A percentile compares a stretch with the other conserved stretches of the same genome.
Evolutionary conservation across 2,113 vertebrate genomes (phyloP).

Genomic region (Oenanthe melanoleuca): DNA sequence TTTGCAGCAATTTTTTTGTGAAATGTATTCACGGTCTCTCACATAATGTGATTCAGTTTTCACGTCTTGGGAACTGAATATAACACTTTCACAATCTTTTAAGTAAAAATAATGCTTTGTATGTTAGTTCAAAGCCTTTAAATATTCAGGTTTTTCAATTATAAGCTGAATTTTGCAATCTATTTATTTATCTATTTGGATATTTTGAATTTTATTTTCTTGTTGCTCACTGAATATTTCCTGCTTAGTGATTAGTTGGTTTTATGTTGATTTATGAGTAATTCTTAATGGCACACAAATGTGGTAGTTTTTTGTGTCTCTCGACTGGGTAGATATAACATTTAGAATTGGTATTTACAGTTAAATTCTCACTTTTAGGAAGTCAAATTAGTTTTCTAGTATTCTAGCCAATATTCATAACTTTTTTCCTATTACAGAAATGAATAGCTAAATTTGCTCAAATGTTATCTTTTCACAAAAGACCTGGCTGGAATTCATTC

Average conservation of each 20-base stretch:
- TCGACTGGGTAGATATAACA: neutral
- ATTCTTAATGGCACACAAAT: neutral
- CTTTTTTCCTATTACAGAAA: neutral
- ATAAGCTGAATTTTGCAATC: neutral
- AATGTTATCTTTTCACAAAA: neutral
- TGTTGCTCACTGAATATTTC: neutral
- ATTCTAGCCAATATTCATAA: neutral
- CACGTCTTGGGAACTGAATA: neutral
- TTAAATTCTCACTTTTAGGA: neutral
- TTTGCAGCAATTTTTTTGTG: neutral
- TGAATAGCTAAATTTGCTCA: neutral
- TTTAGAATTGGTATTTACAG: neutral
- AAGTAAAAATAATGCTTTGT: neutral
- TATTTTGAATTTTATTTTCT: neutral
- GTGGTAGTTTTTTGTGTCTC: neutral
- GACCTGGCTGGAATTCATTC: neutral
- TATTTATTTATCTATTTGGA: neutral
- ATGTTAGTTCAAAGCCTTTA: neutral
- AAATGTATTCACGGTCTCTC: neutral
- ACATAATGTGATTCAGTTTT: neutral
- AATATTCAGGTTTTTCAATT: neutral
- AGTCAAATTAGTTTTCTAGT: neutral
- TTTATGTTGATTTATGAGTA: neutral
- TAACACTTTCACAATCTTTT: neutral
- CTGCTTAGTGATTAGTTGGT: neutral